Conservation (phyloP, 2,797 vertebrate genomes). For the Anolis apletophallus region DNA sequence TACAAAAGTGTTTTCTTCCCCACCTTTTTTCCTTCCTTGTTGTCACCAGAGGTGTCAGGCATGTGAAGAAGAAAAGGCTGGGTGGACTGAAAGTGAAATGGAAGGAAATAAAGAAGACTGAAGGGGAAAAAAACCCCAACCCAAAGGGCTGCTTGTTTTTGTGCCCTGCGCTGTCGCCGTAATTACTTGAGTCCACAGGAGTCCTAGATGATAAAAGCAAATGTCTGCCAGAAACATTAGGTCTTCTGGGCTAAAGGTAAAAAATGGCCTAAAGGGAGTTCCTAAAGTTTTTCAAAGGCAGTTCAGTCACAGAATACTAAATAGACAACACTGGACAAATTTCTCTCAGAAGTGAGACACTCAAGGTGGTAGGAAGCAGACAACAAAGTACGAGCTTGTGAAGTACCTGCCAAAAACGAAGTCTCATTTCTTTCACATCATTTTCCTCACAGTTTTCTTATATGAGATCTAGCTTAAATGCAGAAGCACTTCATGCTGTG, state of each 20-base stretch:
- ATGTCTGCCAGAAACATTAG: conserved; percentile 48
- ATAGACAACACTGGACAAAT: not conserved
- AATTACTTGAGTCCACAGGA: conserved; percentile 40
- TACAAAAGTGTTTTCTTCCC: not conserved
- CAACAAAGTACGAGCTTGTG: conserved; percentile 25
- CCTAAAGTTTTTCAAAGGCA: conserved; percentile 56
- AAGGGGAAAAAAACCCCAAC: not conserved
- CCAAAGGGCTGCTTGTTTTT: conserved; percentile 32
- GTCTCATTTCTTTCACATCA: not conserved
- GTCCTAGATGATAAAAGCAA: conserved; percentile 53
- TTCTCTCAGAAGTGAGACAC: conserved; percentile 44
- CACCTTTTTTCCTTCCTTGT: not conserved
- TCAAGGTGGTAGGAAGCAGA: conserved; percentile 27
- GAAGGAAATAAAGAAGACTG: conserved; percentile 40
- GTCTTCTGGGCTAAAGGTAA: conserved; percentile 52
- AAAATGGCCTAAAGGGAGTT: conserved; percentile 38
- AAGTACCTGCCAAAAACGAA: conserved; percentile 21
- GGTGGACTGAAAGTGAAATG: conserved; percentile 36
- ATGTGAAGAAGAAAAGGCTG: conserved; percentile 30
- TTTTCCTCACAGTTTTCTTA: conserved; percentile 6
- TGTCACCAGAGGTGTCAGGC: conserved; percentile 13
- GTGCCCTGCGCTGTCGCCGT: conserved; percentile 9
- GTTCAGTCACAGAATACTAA: conserved; percentile 53
- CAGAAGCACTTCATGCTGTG: not conserved
- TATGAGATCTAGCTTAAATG: not conserved